Percentiles rank a stretch among this genome's conserved stretches.
Evolutionary conservation across 2,888 invertebrate species (phyloP).

Genomic region (Brachyptera putata): DNA sequence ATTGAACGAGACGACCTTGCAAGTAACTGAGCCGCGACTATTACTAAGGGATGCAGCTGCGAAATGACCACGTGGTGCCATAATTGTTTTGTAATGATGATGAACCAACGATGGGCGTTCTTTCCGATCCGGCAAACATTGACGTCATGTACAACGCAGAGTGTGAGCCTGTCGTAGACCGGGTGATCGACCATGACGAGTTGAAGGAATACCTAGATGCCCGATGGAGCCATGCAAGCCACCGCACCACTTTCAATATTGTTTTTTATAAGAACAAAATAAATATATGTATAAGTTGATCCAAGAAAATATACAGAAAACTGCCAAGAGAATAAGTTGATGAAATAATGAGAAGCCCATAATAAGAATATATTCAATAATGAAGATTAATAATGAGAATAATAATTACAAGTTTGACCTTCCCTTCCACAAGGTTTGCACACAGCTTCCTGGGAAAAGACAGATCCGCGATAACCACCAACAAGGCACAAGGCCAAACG

Average conservation of each 20-base stretch:
- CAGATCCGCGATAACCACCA: constrained; percentile 24
- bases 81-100: constrained; percentile 38
- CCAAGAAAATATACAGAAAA: no score
- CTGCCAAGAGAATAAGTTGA: no score
- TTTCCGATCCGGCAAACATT: constrained; percentile 38
- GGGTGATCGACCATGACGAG: constrained; percentile 34
- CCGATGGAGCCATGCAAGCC: no score
- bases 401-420: not conserved
- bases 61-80: constrained; percentile 42
- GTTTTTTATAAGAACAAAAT: no score
- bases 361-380: no score
- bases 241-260: no score
- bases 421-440: constrained; percentile 24
- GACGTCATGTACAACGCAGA: constrained; percentile 43
- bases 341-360: no score
- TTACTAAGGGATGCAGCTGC: constrained; percentile 26
- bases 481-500: constrained; percentile 27
- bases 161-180: constrained; percentile 37
- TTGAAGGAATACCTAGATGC: no score
- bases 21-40: constrained; percentile 37
- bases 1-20: constrained; percentile 39
- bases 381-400: no score
- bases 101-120: constrained; percentile 36
- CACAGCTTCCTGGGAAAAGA: constrained; percentile 32
- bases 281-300: no score